Evolutionary conservation across 2,888 invertebrate species (phyloP).

Genomic region (Trichopoda pennipes): DNA sequence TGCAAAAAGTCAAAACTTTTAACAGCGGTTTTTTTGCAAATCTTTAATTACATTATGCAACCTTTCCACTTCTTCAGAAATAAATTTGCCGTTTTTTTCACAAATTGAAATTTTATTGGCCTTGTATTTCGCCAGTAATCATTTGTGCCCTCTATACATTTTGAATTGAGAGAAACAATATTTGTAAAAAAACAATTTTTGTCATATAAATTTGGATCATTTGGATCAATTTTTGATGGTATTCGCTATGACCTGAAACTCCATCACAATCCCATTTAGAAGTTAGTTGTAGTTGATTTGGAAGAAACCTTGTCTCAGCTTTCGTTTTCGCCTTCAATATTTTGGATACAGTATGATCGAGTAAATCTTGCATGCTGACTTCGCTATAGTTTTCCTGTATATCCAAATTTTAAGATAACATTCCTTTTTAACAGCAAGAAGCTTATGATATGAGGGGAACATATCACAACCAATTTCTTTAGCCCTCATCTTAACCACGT

Average conservation of each 20-base stretch:
- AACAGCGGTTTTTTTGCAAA: background rate
- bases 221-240: constrained; percentile 7
- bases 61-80: too few relatives aligned
- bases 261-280: too few relatives aligned
- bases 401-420: background rate
- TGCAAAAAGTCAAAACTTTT: constrained; percentile 1
- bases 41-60: constrained; percentile 3
- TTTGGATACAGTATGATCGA: background rate
- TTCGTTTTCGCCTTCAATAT: constrained; percentile 17
- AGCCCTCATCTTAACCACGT: too few relatives aligned
- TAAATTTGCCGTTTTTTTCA: too few relatives aligned
- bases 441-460: background rate
- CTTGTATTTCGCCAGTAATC: constrained; percentile 27
- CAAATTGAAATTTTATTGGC: too few relatives aligned
- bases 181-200: constrained; percentile 12
- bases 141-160: constrained; percentile 22
- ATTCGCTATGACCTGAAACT: constrained; percentile 5
- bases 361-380: too few relatives aligned
- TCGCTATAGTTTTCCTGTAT: background rate
- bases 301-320: too few relatives aligned
- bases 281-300: too few relatives aligned
- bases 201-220: constrained; percentile 18
- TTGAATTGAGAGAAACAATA: constrained; percentile 30
- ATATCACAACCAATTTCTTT: too few relatives aligned
- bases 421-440: background rate